Conservation (phyloP, 2,888 invertebrate species). For the Dynastes grantii region DNA sequence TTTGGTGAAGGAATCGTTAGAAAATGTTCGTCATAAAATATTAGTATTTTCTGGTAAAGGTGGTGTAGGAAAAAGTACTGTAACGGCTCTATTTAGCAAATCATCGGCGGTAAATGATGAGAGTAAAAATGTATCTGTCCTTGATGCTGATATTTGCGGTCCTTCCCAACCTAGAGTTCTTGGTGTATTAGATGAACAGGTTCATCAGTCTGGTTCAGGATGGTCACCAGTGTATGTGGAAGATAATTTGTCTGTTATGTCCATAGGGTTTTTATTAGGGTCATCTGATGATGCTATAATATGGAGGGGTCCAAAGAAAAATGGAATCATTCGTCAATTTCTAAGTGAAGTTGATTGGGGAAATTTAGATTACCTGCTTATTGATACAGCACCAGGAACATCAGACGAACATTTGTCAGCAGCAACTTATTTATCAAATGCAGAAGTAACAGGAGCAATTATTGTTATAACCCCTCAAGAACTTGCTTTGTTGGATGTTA, state of each 20-base stretch:
- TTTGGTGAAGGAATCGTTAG: conserved; percentile 84
- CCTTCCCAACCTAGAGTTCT: conserved; percentile 97
- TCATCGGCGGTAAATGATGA: conserved; percentile 81
- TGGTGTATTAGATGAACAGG: conserved; percentile 89
- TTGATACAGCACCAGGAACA: conserved; percentile 96
- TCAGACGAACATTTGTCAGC: conserved; percentile 96
- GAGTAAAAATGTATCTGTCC: conserved; percentile 89
- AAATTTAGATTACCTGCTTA: conserved; percentile 87
- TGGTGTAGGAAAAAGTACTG: conserved; percentile 97
- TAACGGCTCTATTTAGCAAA: conserved; percentile 88
- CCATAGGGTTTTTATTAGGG: no score
- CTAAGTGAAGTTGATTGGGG: conserved; percentile 97
- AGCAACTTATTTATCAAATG: conserved; percentile 80
- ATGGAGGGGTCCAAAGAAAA: conserved; percentile 99
- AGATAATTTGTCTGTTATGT: no score
- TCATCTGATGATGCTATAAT: no score
- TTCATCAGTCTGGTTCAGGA: no score
- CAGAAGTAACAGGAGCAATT: conserved; percentile 83
- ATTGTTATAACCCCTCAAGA: conserved; percentile 98
- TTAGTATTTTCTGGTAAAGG: conserved; percentile 96
- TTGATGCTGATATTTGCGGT: conserved; percentile 99
- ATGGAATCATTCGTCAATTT: conserved; percentile 96
- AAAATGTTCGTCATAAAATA: conserved; percentile 88
- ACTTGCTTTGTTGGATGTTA: conserved; percentile 89
- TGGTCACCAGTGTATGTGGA: no score